Conservation (phyloP, 2,113 vertebrate genomes). For the Myrmecobius fasciatus region DNA sequence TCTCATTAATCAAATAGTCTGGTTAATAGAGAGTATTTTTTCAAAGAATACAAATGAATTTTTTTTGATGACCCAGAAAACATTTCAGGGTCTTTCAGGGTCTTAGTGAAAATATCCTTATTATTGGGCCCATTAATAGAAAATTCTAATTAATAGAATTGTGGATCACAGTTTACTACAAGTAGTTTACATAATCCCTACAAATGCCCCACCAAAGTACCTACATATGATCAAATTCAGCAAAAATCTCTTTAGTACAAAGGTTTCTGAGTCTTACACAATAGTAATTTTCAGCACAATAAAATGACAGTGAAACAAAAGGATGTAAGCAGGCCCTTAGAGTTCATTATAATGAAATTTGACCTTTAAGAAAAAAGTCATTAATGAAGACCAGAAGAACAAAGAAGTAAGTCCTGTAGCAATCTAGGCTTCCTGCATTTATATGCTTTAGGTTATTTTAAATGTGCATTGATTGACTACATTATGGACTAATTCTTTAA, state of each 20-base stretch:
- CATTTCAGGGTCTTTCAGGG: neutral
- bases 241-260: neutral
- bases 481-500: slow-evolving; percentile 42
- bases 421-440: slow-evolving; percentile 37
- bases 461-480: slow-evolving; percentile 13
- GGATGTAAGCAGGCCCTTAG: neutral
- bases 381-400: slow-evolving; percentile 14
- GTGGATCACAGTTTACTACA: slow-evolving; percentile 1
- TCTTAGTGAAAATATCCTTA: slow-evolving; percentile 4
- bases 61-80: slow-evolving; percentile 38
- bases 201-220: neutral
- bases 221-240: neutral
- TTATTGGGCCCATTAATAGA: neutral
- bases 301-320: slow-evolving; percentile 38
- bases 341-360: slow-evolving; percentile 28
- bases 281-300: neutral
- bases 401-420: neutral
- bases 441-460: slow-evolving; percentile 34
- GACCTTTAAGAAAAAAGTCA: slow-evolving; percentile 2
- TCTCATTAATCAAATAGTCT: slow-evolving; percentile 10
- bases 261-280: neutral
- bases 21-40: slow-evolving; percentile 11
- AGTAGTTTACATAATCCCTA: neutral
- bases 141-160: neutral
- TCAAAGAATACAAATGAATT: neutral